Base-by-base conservation (phyloP, 1,140 invertebrate genomes). In the Platyscapa corneri region DNA sequence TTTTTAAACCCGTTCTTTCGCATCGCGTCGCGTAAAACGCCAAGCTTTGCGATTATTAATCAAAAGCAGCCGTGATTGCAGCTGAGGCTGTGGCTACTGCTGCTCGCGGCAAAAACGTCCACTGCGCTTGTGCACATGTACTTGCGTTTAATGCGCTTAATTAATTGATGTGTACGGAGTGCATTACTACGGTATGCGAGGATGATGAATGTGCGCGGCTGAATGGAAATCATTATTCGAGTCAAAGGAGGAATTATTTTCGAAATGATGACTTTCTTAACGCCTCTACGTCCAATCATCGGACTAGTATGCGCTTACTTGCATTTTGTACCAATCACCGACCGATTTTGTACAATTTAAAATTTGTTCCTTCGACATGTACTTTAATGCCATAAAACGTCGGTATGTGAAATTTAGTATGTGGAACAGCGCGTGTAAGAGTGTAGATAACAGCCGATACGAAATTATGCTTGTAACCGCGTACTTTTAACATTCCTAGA, bases 31-130 rank as follows among this genome's bases (percentile, higher is more conserved):
- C 23, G n/a, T 3, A n/a, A 64, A 64, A n/a, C 16, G 8, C 49
- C 18, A 53, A 53, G 18, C 8, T 60, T 60, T 39, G 42, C 37
- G 34, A 72, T 74, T 74, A 74, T 74, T 72, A 74, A 74, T 74
- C 39, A 74, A 74, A 74, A 42, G 23, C 37, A 6, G 27, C 70
- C 42, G 37, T 23, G 37, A 27, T 39, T 39, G 34, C 34, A 16
- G 20, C 67, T 72, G 20, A 12, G 18, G n/a, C 8, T 72, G 34
- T 27, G 16, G 67, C 67, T 72, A 20, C 67, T n/a, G n/a, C n/a
- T n/a, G 7, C 23, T 8, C 18, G 30, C 65, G 8, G 30, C 67
- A 14, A 37, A 39, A n/a, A 42, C 39, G 37, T n/a, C 5, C 10
- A 8, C n/a, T 74, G 27, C 37, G 70, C 3, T 3, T 14, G 37